Evolutionary conservation across 2,888 invertebrate species (phyloP), one percentile per base, ranked within the genome.

Genomic region (Oligia latruncula): DNA sequence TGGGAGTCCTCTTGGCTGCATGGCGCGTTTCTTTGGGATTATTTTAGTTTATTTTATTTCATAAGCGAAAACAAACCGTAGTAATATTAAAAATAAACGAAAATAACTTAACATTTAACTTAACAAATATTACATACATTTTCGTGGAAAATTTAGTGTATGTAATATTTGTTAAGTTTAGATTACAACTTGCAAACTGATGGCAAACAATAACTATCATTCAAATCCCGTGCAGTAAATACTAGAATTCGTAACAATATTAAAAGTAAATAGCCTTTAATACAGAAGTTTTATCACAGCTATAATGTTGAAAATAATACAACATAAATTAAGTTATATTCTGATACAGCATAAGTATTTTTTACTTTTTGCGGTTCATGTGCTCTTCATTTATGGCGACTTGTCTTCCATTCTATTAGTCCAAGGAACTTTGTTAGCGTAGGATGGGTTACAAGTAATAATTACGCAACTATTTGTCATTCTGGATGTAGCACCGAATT

Each of bases 401-500:
- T 52, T 49, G 5, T 55, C 11, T 46, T 43, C 20, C 20, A 46
- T 5, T 11, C 29, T 82, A 9, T 43, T 29, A 52, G 23, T 23
- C n/a, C 17, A 58, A 60, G 17, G 11, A 52, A 35, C 2, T 46
- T 76, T 35, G 43, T 23, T 68, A 68, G 43, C 52, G 52, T 58
- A 46, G 35, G 40, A 60, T 35, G 29, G 49, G 49, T 49, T 49
- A 2, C 13, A 49, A 49, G 49, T 13, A 49, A 49, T 49, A 71
- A 71, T 76, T 77, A 64, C 55, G 55, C n/a, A 74, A 74, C 62
- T 43, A 35, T 73, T 71, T 60, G 35, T 67, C 58, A 60, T 40
- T 81, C 58, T 65, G 20, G 35, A 66, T 64, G 58, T 52, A 76
- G 11, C 15, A 66, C 49, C 29, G 20, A 81, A 72, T 77, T 71